Evolutionary conservation across 1,140 invertebrate species (phyloP).

Genomic region (Acromyrmex echinatior): DNA sequence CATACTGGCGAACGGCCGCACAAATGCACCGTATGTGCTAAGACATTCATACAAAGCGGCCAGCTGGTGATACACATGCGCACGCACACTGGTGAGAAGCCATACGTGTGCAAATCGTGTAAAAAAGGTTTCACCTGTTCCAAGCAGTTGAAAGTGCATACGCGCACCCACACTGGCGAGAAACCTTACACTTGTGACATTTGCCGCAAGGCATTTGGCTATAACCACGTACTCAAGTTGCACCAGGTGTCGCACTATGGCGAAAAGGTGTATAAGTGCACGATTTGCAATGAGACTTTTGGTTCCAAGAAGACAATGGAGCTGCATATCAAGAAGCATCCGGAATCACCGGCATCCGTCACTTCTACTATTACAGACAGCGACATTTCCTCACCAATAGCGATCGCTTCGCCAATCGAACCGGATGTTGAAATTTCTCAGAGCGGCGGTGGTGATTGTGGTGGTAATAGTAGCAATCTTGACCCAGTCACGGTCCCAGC

Average conservation of each 20-base stretch:
- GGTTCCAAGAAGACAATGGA: slow-evolving; percentile 96
- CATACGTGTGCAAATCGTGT: slow-evolving; percentile 95
- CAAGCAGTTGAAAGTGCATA: slow-evolving; percentile 96
- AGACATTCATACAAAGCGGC: slow-evolving; percentile 96
- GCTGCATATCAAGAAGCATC: slow-evolving; percentile 95
- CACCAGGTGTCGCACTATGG: slow-evolving; percentile 97
- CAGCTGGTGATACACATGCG: slow-evolving; percentile 94
- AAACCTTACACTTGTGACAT: slow-evolving; percentile 92
- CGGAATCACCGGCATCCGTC: slow-evolving; percentile 85
- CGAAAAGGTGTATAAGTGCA: slow-evolving; percentile 96
- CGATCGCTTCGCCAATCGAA: slow-evolving; percentile 81
- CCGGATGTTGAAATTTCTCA: slow-evolving; percentile 81
- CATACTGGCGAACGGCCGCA: slow-evolving; percentile 97
- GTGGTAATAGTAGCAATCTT: slow-evolving; percentile 66
- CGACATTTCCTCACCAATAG: neutral
- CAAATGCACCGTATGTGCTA: slow-evolving; percentile 96
- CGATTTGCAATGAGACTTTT: slow-evolving; percentile 95
- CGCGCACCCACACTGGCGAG: slow-evolving; percentile 94
- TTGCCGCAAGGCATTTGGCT: slow-evolving; percentile 94
- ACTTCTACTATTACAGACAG: slow-evolving; percentile 65
- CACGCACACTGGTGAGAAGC: slow-evolving; percentile 96
- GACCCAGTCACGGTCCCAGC: neutral
- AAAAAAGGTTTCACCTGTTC: slow-evolving; percentile 96
- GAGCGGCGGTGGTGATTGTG: slow-evolving; percentile 47
- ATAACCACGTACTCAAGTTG: slow-evolving; percentile 95